Conservation (phyloP, 2,797 vertebrate species). For the Salmo trutta region DNA sequence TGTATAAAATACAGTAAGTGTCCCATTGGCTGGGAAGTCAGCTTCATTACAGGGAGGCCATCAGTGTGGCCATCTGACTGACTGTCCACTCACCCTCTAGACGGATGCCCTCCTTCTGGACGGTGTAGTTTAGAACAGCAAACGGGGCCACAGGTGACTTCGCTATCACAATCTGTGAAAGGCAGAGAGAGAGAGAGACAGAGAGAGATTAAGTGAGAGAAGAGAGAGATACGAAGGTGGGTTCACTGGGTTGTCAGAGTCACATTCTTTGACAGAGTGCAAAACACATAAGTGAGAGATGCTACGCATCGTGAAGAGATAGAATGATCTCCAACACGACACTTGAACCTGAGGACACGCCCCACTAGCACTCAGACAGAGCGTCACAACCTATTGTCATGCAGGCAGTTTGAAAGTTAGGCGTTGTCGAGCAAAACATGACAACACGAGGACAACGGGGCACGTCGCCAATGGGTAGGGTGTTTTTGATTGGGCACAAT, state of each 20-base stretch:
- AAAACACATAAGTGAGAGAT: neutral
- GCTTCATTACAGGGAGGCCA: neutral
- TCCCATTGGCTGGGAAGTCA: neutral
- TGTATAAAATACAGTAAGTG: neutral
- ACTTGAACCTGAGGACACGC: constrained; percentile 8
- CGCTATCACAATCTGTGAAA: constrained; percentile 77
- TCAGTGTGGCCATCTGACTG: neutral
- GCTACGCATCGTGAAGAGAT: neutral
- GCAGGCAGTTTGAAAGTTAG: neutral
- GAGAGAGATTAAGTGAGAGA: constrained; percentile 9
- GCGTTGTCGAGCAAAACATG: constrained; percentile 5
- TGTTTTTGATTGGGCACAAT: no score
- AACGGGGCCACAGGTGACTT: constrained; percentile 83
- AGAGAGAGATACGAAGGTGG: neutral
- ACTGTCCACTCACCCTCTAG: constrained; percentile 75
- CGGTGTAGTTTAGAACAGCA: constrained; percentile 72
- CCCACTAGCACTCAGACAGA: neutral
- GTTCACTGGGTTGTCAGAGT: neutral
- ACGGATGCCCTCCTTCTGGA: constrained; percentile 76
- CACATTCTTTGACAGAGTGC: neutral
- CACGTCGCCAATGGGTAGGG: constrained; percentile 4
- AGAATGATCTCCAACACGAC: neutral
- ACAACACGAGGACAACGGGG: neutral
- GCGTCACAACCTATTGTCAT: constrained; percentile 14
- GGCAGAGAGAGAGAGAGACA: constrained; percentile 4